Evolutionary conservation across 2,888 invertebrate genomes (phyloP).

Genomic region (Trilocha varians): DNA sequence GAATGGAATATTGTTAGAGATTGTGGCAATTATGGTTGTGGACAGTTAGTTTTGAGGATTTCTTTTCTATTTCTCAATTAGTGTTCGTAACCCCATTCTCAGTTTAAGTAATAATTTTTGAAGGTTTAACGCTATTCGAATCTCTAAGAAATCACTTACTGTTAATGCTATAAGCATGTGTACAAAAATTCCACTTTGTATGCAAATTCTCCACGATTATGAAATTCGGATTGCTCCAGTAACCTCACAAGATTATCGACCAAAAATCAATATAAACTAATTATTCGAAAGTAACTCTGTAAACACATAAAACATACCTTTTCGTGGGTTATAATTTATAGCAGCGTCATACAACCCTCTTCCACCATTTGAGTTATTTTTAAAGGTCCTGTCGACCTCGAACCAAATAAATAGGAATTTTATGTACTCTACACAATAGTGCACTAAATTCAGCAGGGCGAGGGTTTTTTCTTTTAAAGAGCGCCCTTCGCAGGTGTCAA

Average conservation of each 20-base stretch:
- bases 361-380: conserved; percentile 40
- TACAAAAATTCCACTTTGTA: too few relatives aligned
- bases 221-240: too few relatives aligned
- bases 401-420: conserved; percentile 35
- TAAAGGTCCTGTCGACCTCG: conserved; percentile 38
- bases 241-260: too few relatives aligned
- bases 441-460: conserved; percentile 23
- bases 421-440: conserved; percentile 22
- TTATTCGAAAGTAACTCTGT: background rate
- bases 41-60: too few relatives aligned
- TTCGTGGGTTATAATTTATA: background rate
- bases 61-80: too few relatives aligned
- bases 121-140: too few relatives aligned
- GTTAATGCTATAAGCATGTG: too few relatives aligned
- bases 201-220: too few relatives aligned
- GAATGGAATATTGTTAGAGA: background rate
- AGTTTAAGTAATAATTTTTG: too few relatives aligned
- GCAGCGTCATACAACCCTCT: conserved; percentile 6
- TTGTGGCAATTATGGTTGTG: too few relatives aligned
- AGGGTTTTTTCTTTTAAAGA: conserved; percentile 13
- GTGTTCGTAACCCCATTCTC: too few relatives aligned
- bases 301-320: background rate
- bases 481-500: conserved; percentile 15
- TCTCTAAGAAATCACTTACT: too few relatives aligned
- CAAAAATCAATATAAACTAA: background rate